phyloP scores from a whole-genome alignment of 2,888 invertebrate species.

The Neoscelio sp. region DNA sequence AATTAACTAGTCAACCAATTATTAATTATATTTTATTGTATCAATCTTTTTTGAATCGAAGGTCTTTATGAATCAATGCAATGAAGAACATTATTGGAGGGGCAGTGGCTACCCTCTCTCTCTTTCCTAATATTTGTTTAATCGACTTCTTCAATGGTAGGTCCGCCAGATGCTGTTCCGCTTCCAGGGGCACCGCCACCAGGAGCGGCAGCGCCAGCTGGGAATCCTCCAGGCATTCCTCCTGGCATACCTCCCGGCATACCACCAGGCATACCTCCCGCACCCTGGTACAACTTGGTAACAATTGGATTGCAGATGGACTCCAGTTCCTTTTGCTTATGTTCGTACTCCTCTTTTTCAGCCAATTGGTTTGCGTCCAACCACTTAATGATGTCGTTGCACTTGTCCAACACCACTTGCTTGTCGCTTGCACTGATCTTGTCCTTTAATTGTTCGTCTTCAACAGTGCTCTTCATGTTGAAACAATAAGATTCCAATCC shows the following conservation, averaged over 20 bases:
- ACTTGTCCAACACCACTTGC: conserved; percentile 84
- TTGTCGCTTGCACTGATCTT: conserved; percentile 83
- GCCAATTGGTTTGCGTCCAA: conserved; percentile 86
- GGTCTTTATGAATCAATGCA: no score
- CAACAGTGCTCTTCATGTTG: conserved; percentile 95
- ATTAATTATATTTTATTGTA: no score
- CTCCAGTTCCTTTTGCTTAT: conserved; percentile 87
- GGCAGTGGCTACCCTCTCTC: no score
- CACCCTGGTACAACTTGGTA: conserved; percentile 81
- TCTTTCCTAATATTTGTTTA: no score
- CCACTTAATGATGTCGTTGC: conserved; percentile 85
- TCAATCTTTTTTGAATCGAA: no score
- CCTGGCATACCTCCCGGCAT: conserved; percentile 79
- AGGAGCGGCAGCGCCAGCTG: conserved; percentile 80
- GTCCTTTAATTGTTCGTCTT: conserved; percentile 94
- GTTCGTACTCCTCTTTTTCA: conserved; percentile 86
- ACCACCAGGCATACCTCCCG: conserved; percentile 81
- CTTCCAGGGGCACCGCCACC: conserved; percentile 83
- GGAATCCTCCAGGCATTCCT: conserved; percentile 80
- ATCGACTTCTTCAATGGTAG: conserved; percentile 96
- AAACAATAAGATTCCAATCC: conserved; percentile 84
- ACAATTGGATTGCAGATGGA: conserved; percentile 80
- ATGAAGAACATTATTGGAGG: no score
- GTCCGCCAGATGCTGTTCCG: conserved; percentile 85
- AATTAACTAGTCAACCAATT: no score